Evolutionary conservation across 2,113 vertebrate species (phyloP), one percentile per base, ranked within the genome.

Genomic region (Charadrius vociferus): DNA sequence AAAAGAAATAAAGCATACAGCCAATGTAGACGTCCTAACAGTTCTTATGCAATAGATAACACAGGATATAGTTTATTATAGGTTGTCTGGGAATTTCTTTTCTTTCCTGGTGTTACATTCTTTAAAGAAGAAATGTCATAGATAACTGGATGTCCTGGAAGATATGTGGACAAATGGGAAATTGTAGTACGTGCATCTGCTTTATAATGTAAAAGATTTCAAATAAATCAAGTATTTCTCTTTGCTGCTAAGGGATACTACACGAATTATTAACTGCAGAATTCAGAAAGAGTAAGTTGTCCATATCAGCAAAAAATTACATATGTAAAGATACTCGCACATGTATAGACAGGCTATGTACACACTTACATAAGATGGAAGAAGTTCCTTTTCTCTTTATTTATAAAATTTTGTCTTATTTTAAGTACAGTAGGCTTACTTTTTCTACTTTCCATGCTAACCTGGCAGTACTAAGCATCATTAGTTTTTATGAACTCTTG

Each of bases 1-100:
- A 96, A 65, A 97, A 97, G 79, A 97, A 78, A 95, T 93, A 97
- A 95, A 97, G 74, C 62, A 95, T 47, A 18, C 58, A 88, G 87
- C 23, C 81, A 96, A 94, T 71, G 21, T 8, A 85, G 71, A 85
- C 85, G 71, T 80, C 41, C 37, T 52, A 87, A 61, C 27, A 63
- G 56, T 18, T 88, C 27, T 66, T 62, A 83, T 17, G 18, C 29
- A 66, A 86, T 14, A 95, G 56, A 43, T 50, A 83, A 47, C 29
- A 85, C 2, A 88, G 32, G 59, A 70, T 58, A 86, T 18, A 71
- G 22, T 53, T 53, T 66, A 30, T 52, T 90, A 15, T 4, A 84
- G 6, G 6, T 39, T 67, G 43, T 43, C 45, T 27, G 16, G 4
- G 17, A 30, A 89, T n/a, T 43, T 80, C 37, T 95, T 89, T 91